Percentiles rank a stretch among this genome's conserved stretches.
phyloP scores from a whole-genome alignment of 2,797 vertebrate genomes.

The Ptychobarbus kaznakovi region DNA sequence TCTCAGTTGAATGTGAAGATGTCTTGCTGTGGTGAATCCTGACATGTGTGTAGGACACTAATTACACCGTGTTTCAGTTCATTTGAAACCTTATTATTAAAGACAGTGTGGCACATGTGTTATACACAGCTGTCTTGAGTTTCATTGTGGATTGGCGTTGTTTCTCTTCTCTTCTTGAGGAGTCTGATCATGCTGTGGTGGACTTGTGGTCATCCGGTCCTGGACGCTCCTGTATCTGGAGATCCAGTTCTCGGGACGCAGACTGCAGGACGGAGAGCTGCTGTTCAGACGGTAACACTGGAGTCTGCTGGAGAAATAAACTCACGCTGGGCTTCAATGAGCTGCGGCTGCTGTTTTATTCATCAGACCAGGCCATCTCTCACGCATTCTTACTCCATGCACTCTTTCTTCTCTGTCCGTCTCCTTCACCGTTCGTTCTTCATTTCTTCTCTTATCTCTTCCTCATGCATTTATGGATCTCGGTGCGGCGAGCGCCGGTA shows the following conservation, averaged over 20 bases:
- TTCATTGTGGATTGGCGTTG: neutral
- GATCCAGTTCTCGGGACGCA: neutral
- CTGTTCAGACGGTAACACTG: slow-evolving; percentile 60
- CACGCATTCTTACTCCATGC: slow-evolving; percentile 20
- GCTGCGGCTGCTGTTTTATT: slow-evolving; percentile 66
- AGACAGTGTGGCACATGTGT: neutral
- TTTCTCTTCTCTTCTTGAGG: neutral
- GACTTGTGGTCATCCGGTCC: neutral
- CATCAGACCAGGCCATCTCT: slow-evolving; percentile 49
- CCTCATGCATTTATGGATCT: slow-evolving; percentile 81
- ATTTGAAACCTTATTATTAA: neutral
- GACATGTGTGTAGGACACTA: too few species aligned
- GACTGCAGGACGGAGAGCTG: neutral
- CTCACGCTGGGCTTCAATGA: slow-evolving; percentile 72
- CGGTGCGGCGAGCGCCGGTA: slow-evolving; percentile 66
- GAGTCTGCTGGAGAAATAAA: slow-evolving; percentile 60
- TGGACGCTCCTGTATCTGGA: neutral
- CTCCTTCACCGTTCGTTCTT: neutral
- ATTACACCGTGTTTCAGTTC: neutral
- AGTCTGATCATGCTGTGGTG: neutral
- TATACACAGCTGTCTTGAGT: neutral
- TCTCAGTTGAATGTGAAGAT: neutral
- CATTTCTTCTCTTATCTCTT: slow-evolving; percentile 8
- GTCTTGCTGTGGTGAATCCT: neutral
- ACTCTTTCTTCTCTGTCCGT: slow-evolving; percentile 12